Conservation (phyloP, 2,113 vertebrate genomes). For the Tachuris rubrigastra region DNA sequence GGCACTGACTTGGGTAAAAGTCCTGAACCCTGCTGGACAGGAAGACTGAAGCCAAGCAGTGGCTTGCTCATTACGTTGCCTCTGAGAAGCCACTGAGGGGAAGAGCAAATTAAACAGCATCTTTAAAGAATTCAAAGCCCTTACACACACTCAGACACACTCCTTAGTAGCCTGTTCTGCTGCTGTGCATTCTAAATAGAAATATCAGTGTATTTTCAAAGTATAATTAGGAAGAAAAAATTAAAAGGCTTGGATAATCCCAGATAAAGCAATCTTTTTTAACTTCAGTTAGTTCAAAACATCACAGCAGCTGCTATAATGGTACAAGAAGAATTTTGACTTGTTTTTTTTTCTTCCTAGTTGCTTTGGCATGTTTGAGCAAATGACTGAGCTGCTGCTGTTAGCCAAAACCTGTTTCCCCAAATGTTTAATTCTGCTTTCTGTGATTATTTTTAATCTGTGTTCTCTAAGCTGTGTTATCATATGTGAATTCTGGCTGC, state of each 20-base stretch:
- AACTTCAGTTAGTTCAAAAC: neutral
- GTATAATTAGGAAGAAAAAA: neutral
- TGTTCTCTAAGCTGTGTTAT: conserved; percentile 21
- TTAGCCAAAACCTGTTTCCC: conserved; percentile 26
- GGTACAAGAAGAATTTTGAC: neutral
- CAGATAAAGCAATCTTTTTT: neutral
- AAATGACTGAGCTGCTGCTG: conserved; percentile 8
- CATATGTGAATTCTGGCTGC: conserved; percentile 2
- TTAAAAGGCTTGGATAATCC: conserved; percentile 7
- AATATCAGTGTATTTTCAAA: neutral
- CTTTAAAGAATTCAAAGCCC: neutral
- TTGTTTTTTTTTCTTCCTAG: neutral
- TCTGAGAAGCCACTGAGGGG: neutral
- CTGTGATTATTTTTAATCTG: conserved; percentile 49
- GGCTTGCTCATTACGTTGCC: accelerated
- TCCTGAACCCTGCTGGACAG: neutral
- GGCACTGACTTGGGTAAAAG: neutral
- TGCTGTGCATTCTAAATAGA: neutral
- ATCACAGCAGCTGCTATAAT: neutral
- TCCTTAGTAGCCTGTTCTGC: neutral
- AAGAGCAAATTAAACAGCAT: neutral
- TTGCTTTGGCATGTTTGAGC: neutral
- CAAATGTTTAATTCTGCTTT: conserved; percentile 16
- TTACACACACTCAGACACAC: neutral
- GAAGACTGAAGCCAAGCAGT: neutral